Conservation (phyloP, 2,888 invertebrate genomes). For the Lycocerus yunnanus region DNA sequence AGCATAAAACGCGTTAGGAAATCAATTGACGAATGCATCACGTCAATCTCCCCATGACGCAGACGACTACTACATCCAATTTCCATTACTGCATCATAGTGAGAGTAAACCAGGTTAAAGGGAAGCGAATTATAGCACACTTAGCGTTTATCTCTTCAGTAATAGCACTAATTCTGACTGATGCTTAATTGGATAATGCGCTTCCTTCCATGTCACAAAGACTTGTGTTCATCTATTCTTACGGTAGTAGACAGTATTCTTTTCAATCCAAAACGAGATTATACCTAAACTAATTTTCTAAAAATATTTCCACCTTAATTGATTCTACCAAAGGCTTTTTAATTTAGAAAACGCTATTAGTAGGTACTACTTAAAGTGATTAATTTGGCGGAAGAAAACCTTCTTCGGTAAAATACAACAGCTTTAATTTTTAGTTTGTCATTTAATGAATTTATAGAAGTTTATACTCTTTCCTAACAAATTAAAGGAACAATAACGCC, state of each 20-base stretch:
- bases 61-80: constrained; percentile 38
- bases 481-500: background rate
- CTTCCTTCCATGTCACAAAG: constrained; percentile 35
- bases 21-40: constrained; percentile 15
- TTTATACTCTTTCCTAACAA: background rate
- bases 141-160: constrained; percentile 48
- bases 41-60: constrained; percentile 24
- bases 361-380: background rate
- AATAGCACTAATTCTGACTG: constrained; percentile 53
- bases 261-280: constrained; percentile 14
- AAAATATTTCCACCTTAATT: background rate
- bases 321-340: background rate
- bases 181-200: constrained; percentile 52
- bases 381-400: background rate
- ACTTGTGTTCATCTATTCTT: constrained; percentile 16
- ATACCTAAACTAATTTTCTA: background rate
- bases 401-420: background rate
- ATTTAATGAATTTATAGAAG: background rate
- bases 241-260: constrained; percentile 12
- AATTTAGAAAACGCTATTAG: background rate
- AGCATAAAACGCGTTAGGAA: background rate
- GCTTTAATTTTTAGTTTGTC: background rate
- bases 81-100: constrained; percentile 39
- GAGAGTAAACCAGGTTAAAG: constrained; percentile 40
- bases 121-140: constrained; percentile 41